phyloP scores from a whole-genome alignment of 1,140 invertebrate genomes.

The Drosophila bocqueti region DNA sequence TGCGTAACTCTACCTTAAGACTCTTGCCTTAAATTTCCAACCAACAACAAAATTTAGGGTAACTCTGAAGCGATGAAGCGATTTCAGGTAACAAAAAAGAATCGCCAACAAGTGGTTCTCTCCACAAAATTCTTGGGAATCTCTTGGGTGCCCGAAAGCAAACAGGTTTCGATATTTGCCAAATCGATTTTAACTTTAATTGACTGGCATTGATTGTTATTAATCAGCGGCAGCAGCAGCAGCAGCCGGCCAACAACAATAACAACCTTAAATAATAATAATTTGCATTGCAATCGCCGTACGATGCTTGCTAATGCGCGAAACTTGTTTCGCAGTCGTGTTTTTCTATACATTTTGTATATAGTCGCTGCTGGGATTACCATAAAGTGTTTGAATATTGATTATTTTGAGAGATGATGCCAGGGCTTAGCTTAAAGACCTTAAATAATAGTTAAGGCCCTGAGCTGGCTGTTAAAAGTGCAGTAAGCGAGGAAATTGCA shows the following conservation, averaged over 20 bases:
- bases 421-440: conserved; percentile 20
- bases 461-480: not conserved
- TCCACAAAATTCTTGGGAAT: conserved; percentile 23
- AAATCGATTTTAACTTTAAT: conserved; percentile 52
- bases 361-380: conserved; percentile 7
- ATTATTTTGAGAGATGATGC: conserved; percentile 76
- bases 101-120: conserved; percentile 15
- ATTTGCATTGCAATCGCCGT: conserved; percentile 59
- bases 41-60: conserved; percentile 1
- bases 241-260: conserved; percentile 14
- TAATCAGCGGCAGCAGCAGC: conserved; percentile 50
- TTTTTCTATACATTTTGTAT: conserved; percentile 25
- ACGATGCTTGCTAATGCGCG: conserved; percentile 47
- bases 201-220: conserved; percentile 75
- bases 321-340: conserved; percentile 64
- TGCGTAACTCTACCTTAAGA: not conserved
- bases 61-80: not conserved
- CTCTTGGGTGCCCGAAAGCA: conserved; percentile 16
- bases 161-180: conserved; percentile 42
- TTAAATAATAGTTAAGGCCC: conserved; percentile 4
- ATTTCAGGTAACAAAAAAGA: conserved; percentile 24
- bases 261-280: conserved; percentile 16
- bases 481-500: not conserved
- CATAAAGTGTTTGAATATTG: conserved; percentile 47
- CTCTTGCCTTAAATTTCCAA: not conserved